Evolutionary conservation across 1,140 invertebrate genomes (phyloP).

Genomic region (Aricia agestis): DNA sequence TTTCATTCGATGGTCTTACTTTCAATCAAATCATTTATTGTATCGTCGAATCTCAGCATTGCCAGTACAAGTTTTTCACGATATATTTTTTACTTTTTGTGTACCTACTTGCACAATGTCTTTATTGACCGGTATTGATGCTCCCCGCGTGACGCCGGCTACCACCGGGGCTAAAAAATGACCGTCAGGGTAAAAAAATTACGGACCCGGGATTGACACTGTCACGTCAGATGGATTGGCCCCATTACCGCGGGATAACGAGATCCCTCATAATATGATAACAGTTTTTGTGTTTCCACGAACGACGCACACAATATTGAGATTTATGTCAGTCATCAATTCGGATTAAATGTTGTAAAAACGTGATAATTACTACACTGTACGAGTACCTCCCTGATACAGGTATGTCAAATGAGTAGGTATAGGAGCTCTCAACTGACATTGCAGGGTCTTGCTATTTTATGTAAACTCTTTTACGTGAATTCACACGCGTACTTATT

Average conservation of each 20-base stretch:
- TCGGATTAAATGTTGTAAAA: neutral
- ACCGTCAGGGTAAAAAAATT: neutral
- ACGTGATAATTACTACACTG: neutral
- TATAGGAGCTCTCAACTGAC: too few species aligned
- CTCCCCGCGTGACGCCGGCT: constrained; percentile 1
- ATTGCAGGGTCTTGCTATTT: too few species aligned
- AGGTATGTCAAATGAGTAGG: too few species aligned
- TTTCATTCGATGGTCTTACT: neutral
- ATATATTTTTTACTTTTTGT: neutral
- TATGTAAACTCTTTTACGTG: too few species aligned
- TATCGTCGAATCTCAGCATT: neutral
- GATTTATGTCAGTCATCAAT: constrained; percentile 1
- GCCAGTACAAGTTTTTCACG: neutral
- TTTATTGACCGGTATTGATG: constrained; percentile 1
- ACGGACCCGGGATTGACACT: neutral
- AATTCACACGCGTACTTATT: too few species aligned
- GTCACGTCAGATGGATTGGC: constrained; percentile 10
- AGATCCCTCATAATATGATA: constrained; percentile 9
- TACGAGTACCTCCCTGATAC: neutral
- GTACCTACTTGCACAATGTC: neutral
- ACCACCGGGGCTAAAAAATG: constrained; percentile 1
- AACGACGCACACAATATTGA: neutral
- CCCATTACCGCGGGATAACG: neutral
- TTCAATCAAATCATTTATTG: neutral
- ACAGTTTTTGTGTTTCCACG: constrained; percentile 12